A percentile compares a stretch with the other conserved stretches of the same genome.
These are phyloP conservation scores for Bostrychus sinensis DNA, from an alignment of 2,113 vertebrate genomes.

Conservation along the genomic window DNA sequence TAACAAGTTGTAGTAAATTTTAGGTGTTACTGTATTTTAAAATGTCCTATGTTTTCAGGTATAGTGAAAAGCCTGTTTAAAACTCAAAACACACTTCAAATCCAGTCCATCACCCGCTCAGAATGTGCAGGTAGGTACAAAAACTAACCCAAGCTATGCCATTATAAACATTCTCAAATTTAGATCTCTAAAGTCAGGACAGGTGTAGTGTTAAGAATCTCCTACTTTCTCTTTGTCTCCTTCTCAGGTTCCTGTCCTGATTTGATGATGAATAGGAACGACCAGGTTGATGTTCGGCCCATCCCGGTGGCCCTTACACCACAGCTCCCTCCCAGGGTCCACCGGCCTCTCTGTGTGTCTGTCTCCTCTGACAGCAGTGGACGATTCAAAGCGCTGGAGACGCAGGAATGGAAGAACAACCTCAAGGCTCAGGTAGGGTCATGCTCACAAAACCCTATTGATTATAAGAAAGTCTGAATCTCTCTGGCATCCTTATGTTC, in stretches of 20 bases:
- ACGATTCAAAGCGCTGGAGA: slow-evolving; percentile 74
- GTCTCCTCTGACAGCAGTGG: slow-evolving; percentile 77
- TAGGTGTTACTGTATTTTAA: background rate
- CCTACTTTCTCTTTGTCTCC: background rate
- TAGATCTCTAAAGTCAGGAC: background rate
- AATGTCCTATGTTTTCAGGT: slow-evolving; percentile 50
- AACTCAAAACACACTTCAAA: slow-evolving; percentile 65
- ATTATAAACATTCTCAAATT: background rate
- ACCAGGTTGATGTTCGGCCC: slow-evolving; percentile 55
- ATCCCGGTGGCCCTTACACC: slow-evolving; percentile 66
- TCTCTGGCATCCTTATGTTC: no score
- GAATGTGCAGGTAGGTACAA: slow-evolving; percentile 68
- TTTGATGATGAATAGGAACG: slow-evolving; percentile 78
- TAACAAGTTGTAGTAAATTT: no score
- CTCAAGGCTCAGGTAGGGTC: slow-evolving; percentile 79
- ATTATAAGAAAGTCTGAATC: background rate
- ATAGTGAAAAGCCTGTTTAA: slow-evolving; percentile 68
- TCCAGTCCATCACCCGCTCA: slow-evolving; percentile 64
- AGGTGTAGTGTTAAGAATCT: no score
- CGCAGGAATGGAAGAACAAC: slow-evolving; percentile 78
- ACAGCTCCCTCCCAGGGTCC: slow-evolving; percentile 66
- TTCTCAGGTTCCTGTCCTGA: slow-evolving; percentile 80
- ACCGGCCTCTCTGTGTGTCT: slow-evolving; percentile 72
- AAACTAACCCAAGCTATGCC: background rate
- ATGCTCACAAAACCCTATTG: background rate